Percentiles rank a stretch among this genome's conserved stretches.
Evolutionary conservation across 2,888 invertebrate species (phyloP).

Genomic region (Drosophila histrio): DNA sequence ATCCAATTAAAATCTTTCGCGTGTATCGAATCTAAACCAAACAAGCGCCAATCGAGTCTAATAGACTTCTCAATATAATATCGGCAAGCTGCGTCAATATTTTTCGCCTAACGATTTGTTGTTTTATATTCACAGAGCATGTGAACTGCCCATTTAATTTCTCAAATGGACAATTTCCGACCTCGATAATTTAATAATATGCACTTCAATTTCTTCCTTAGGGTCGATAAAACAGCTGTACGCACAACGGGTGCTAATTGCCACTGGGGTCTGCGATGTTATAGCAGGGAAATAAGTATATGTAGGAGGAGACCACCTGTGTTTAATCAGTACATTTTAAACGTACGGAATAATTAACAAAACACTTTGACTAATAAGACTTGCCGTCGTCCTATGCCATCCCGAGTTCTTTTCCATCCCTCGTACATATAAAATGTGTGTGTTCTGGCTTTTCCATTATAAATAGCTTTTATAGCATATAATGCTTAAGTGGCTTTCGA

Average conservation of each 20-base stretch:
- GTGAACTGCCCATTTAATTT: constrained; percentile 7
- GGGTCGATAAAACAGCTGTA: constrained; percentile 54
- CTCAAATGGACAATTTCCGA: constrained; percentile 4
- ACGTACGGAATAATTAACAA: background rate
- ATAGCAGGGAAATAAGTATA: background rate
- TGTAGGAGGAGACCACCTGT: constrained; percentile 15
- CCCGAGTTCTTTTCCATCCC: background rate
- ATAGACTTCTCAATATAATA: constrained; percentile 28
- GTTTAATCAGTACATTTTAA: constrained; percentile 22
- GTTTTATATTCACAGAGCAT: constrained; percentile 1
- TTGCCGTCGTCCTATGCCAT: background rate
- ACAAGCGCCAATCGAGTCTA: constrained; percentile 40
- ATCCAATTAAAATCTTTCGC: constrained; percentile 75
- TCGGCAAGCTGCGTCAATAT: constrained; percentile 16
- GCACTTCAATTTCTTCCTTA: constrained; percentile 20
- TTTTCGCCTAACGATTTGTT: background rate
- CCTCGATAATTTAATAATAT: constrained; percentile 2
- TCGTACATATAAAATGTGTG: background rate
- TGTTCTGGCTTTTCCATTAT: constrained; percentile 17
- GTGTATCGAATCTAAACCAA: constrained; percentile 59
- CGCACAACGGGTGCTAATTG: constrained; percentile 52
- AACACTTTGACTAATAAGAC: constrained; percentile 27
- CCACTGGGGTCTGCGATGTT: constrained; percentile 30
- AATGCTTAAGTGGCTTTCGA: constrained; percentile 58
- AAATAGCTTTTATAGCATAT: constrained; percentile 56